Conservation (phyloP, 1,140 invertebrate genomes). For the Pseudoatta argentina region DNA sequence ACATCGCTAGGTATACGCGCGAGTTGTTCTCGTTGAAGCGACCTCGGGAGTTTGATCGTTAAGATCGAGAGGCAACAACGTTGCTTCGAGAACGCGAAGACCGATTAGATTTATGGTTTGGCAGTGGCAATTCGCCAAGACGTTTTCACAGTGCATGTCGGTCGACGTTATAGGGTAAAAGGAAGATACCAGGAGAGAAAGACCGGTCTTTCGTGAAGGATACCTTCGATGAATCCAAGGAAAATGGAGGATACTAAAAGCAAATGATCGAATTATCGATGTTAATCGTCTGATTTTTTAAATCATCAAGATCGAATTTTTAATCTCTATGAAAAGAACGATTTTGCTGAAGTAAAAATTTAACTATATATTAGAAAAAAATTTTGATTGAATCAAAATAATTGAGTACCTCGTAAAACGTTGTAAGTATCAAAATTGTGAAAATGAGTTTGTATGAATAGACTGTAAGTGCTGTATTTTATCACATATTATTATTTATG, state of each 20-base stretch:
- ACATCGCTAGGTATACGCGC: not conserved
- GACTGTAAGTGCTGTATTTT: too few species aligned
- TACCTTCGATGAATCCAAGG: slow-evolving; percentile 6
- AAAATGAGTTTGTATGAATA: too few species aligned
- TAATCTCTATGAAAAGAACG: too few species aligned
- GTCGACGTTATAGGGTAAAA: slow-evolving; percentile 19
- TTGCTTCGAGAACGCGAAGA: slow-evolving; percentile 55
- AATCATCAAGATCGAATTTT: not conserved
- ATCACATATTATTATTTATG: too few species aligned
- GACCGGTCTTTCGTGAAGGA: slow-evolving; percentile 24
- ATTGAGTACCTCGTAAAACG: too few species aligned
- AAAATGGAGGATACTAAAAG: not conserved
- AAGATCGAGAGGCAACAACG: slow-evolving; percentile 36
- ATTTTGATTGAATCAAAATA: too few species aligned
- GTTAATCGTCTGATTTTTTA: not conserved
- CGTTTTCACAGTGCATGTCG: slow-evolving; percentile 46
- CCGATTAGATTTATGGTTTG: slow-evolving; percentile 77
- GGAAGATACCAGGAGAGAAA: slow-evolving; percentile 35
- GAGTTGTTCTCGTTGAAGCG: slow-evolving; percentile 27
- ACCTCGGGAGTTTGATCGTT: slow-evolving; percentile 52
- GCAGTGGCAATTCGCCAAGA: slow-evolving; percentile 63
- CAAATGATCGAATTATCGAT: not conserved
- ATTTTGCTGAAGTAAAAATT: too few species aligned
- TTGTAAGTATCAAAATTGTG: too few species aligned
- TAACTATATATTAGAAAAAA: too few species aligned